A percentile compares a stretch with the other conserved stretches of the same genome.
phyloP scores from a whole-genome alignment of 2,888 invertebrate species.

The Zaprionus obscuricornis region DNA sequence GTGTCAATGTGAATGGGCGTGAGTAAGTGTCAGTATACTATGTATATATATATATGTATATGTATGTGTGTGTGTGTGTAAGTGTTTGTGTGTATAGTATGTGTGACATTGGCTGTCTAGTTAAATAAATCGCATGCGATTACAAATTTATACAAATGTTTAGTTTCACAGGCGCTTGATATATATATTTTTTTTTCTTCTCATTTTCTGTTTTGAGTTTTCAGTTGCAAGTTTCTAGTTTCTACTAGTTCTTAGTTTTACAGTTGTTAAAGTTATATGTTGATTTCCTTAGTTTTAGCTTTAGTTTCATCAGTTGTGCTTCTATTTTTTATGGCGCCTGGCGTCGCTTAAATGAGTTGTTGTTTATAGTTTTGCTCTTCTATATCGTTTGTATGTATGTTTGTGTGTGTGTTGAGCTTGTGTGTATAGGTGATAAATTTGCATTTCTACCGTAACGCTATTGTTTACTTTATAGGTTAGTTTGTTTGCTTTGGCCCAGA shows the following conservation, averaged over 20 bases:
- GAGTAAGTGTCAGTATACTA: not conserved
- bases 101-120: conserved; percentile 45
- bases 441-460: conserved; percentile 73
- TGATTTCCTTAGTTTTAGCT: conserved; percentile 13
- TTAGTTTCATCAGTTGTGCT: too few species aligned
- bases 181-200: conserved; percentile 26
- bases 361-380: conserved; percentile 48
- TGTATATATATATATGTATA: too few species aligned
- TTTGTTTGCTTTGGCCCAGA: conserved; percentile 53
- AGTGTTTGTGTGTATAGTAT: conserved; percentile 9
- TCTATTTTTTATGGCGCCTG: conserved; percentile 45
- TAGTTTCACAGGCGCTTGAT: not conserved
- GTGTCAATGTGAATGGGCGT: too few species aligned
- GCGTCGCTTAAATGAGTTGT: conserved; percentile 70
- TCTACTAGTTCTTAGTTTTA: conserved; percentile 14
- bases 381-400: conserved; percentile 17
- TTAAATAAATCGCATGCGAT: conserved; percentile 74
- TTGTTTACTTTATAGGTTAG: conserved; percentile 77
- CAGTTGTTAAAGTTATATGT: too few species aligned
- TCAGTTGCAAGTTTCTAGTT: too few species aligned
- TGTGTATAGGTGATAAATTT: conserved; percentile 62
- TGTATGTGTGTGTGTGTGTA: conserved; percentile 2
- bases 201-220: conserved; percentile 13
- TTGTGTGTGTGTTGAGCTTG: conserved; percentile 4
- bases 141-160: conserved; percentile 57